Conservation (phyloP, 30 jellyfish, hydroid and myxozoan species). For the Cassiopea andromeda region DNA sequence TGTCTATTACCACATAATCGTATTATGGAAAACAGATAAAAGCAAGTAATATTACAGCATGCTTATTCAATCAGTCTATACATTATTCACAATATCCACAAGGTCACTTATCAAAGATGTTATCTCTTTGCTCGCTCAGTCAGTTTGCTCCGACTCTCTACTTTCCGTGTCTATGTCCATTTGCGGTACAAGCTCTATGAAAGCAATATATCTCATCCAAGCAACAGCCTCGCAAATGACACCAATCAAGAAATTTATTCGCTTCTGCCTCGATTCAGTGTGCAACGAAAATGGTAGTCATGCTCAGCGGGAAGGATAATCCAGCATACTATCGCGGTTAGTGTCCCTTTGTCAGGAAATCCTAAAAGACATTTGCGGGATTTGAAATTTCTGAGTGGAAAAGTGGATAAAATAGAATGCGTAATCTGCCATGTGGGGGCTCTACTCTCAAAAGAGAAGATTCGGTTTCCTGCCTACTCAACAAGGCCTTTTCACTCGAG, state of each 20-base stretch:
- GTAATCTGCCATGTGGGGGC: slow-evolving; percentile 72
- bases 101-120: slow-evolving; percentile 34
- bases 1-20: slow-evolving; percentile 49
- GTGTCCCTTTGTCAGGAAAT: slow-evolving; percentile 49
- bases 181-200: not conserved
- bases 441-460: not conserved
- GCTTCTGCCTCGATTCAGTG: slow-evolving; percentile 35
- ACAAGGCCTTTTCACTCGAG: not conserved
- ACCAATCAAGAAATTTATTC: not conserved
- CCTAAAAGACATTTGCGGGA: slow-evolving; percentile 66
- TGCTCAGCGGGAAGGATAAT: slow-evolving; percentile 71
- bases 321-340: slow-evolving; percentile 54
- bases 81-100: slow-evolving; percentile 45
- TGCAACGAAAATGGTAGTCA: not conserved
- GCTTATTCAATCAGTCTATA: slow-evolving; percentile 27
- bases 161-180: not conserved
- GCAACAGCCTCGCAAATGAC: slow-evolving; percentile 21
- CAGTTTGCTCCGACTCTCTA: not conserved
- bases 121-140: slow-evolving; percentile 13
- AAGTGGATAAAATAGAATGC: slow-evolving; percentile 40
- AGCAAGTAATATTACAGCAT: slow-evolving; percentile 35
- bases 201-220: not conserved
- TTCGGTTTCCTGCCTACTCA: not conserved
- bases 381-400: slow-evolving; percentile 37
- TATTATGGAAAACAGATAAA: slow-evolving; percentile 18